Conservation (phyloP, 2,797 vertebrate species). For the Setipinna tenuifilis region DNA sequence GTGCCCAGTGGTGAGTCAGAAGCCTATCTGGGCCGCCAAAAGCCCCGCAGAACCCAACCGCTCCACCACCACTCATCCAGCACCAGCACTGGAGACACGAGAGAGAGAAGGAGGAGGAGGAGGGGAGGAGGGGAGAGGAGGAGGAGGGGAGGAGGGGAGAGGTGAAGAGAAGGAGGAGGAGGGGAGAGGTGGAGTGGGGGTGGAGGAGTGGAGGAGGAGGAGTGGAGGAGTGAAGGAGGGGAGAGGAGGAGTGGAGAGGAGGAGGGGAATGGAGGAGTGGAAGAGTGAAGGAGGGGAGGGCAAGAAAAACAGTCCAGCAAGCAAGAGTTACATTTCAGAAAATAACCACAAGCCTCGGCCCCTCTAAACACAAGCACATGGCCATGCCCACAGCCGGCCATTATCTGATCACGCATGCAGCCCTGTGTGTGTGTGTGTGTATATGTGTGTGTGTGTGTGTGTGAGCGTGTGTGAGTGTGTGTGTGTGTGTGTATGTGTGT, state of each 20-base stretch:
- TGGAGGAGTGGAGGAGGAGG: no score
- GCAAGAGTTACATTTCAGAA: constrained; percentile 13
- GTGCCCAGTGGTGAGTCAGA: constrained; percentile 49
- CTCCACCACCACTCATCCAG: background rate
- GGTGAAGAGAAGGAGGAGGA: no score
- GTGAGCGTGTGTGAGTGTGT: no score
- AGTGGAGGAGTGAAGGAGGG: no score
- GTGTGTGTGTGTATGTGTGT: no score
- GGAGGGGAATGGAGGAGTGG: background rate
- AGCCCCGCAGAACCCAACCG: background rate
- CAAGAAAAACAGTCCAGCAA: constrained; percentile 42
- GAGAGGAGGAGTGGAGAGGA: background rate
- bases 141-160: no score
- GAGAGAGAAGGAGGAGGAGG: background rate
- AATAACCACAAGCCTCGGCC: constrained; percentile 39
- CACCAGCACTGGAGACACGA: background rate
- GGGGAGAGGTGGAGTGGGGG: no score
- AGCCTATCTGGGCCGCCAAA: background rate
- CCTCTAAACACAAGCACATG: constrained; percentile 74
- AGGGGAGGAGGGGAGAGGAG: no score
- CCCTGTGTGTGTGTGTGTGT: constrained; percentile 44
- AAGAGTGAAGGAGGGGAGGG: background rate
- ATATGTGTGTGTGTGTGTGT: no score
- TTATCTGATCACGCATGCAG: constrained; percentile 61
- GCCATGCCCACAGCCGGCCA: constrained; percentile 58